Evolutionary conservation across 1,140 invertebrate species (phyloP).

Genomic region (Papilio xuthus): DNA sequence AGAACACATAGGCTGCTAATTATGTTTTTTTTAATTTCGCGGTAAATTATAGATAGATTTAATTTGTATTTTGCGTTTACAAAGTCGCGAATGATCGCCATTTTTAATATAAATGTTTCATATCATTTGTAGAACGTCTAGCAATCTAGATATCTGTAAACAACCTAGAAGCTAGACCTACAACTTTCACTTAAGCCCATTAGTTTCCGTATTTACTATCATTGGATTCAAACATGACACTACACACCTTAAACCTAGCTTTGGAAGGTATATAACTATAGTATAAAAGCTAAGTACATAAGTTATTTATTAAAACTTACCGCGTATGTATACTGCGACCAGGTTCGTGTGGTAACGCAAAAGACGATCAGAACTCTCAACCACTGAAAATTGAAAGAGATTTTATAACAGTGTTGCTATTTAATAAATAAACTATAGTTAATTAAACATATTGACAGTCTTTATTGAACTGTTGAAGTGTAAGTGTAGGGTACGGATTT

Average conservation of each 20-base stretch:
- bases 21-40: too few species aligned
- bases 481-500: too few species aligned
- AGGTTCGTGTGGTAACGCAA: constrained; percentile 36
- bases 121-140: background rate
- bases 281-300: constrained; percentile 8
- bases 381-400: constrained; percentile 47
- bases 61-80: too few species aligned
- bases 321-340: constrained; percentile 45
- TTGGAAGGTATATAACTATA: constrained; percentile 26
- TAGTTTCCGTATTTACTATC: constrained; percentile 24
- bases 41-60: too few species aligned
- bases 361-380: constrained; percentile 45
- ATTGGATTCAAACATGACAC: background rate
- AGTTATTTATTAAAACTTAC: constrained; percentile 42
- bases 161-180: background rate
- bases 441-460: too few species aligned
- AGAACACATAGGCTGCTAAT: too few species aligned
- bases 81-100: too few species aligned
- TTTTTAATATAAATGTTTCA: background rate
- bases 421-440: too few species aligned
- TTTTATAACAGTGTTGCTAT: background rate
- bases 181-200: constrained; percentile 10
- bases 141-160: background rate
- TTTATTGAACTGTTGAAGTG: too few species aligned
- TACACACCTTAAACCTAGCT: background rate